These are phyloP conservation scores for Drosophila birchii DNA, from an alignment of 2,888 invertebrate species.

Conservation along the genomic window DNA sequence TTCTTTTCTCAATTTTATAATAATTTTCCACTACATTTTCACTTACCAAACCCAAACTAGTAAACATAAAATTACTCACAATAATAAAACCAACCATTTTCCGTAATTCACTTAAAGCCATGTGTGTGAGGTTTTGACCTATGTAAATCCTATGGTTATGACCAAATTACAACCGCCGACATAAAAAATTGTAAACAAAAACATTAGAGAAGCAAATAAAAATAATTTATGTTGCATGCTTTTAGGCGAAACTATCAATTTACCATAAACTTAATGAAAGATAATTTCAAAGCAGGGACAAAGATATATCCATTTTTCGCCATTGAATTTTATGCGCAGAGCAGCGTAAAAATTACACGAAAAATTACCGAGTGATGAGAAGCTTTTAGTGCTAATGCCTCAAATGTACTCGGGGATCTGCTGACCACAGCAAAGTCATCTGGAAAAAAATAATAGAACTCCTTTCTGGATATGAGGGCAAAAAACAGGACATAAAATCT, in stretches of 20 bases:
- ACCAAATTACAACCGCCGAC: neutral
- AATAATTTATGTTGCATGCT: slow-evolving; percentile 73
- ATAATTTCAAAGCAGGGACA: neutral
- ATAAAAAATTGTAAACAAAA: slow-evolving; percentile 67
- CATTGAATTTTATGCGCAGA: slow-evolving; percentile 72
- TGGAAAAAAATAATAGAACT: slow-evolving; percentile 16
- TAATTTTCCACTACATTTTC: neutral
- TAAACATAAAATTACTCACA: too few species aligned
- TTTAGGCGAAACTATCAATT: slow-evolving; percentile 60
- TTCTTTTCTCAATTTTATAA: neutral
- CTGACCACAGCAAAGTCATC: slow-evolving; percentile 57
- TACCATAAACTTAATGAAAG: slow-evolving; percentile 8
- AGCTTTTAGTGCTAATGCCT: slow-evolving; percentile 74
- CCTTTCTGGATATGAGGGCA: slow-evolving; percentile 11
- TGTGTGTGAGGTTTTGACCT: neutral
- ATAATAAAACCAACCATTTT: neutral
- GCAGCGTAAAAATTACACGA: slow-evolving; percentile 64
- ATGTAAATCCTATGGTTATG: slow-evolving; percentile 29
- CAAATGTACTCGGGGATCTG: slow-evolving; percentile 38
- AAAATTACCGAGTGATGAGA: slow-evolving; percentile 72
- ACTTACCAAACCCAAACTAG: neutral
- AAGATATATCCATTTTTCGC: slow-evolving; percentile 13
- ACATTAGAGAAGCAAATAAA: slow-evolving; percentile 62
- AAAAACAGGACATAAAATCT: slow-evolving; percentile 73
- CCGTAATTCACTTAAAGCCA: neutral